phyloP scores from a whole-genome alignment of 2,888 invertebrate species.

The Epirrhoe tristata region DNA sequence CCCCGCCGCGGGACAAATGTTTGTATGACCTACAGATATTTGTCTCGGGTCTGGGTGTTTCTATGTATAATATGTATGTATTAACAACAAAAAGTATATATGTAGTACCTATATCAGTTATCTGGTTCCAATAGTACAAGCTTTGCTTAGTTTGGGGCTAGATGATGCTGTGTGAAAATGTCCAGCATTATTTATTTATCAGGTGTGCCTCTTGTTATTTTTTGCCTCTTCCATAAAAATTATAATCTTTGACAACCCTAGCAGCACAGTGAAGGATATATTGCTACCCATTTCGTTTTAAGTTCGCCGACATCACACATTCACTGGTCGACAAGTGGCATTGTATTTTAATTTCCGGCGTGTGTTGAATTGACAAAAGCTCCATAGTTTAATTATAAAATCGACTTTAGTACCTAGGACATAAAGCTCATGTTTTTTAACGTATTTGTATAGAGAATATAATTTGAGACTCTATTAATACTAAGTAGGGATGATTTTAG shows the following conservation, averaged over 20 bases:
- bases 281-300: constrained; percentile 73
- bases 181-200: no score
- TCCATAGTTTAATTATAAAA: constrained; percentile 39
- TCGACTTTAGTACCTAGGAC: constrained; percentile 31
- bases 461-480: not conserved
- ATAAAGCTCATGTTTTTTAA: constrained; percentile 28
- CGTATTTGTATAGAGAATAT: not conserved
- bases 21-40: no score
- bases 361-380: constrained; percentile 71
- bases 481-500: not conserved
- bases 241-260: constrained; percentile 56
- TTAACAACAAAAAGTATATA: no score
- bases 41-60: no score
- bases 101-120: no score
- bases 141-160: no score
- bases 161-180: no score
- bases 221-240: no score
- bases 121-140: no score
- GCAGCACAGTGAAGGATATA: constrained; percentile 69
- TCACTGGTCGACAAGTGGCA: constrained; percentile 67
- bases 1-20: no score
- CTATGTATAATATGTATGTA: no score
- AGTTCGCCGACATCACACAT: constrained; percentile 76
- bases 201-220: no score
- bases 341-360: constrained; percentile 79